Base-by-base conservation (phyloP, 2,797 vertebrate species). In the Danio albolineatus region DNA sequence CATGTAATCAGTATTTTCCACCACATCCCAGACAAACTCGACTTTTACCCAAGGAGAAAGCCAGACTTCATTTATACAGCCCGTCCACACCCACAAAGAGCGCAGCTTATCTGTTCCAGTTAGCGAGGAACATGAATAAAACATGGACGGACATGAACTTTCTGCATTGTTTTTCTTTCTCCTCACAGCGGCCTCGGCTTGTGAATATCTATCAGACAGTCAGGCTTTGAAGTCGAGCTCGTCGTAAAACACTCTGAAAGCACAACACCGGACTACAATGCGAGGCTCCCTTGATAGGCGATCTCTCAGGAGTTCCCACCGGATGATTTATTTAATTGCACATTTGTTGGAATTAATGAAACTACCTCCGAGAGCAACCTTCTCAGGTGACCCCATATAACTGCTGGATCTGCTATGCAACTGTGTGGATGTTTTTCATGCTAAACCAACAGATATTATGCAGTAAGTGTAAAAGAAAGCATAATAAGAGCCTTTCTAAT, bases 181-280 rank as follows among this genome's bases (percentile, higher is more conserved):
- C 73, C 78, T 56, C 65, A 73, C 64, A 46, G 78, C 80, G 60
- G 73, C 81, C 83, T 80, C 83, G 86, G 65, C 84, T 86, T 87
- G 54, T 82, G 89, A 92, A 93, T 91, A 90, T 87, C 89, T 90
- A 91, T 91, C 89, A 90, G 81, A 86, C 84, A 86, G 83, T 56
- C 39, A 19, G 67, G 86, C 71, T 85, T 91, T 92, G 89, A 93
- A 89, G 89, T 81, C 41, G 38, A 82, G 85, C 60, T 82, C 67
- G 78, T 83, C 83, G 57, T 69, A 60, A 83, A 81, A 76, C 82
- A 86, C 83, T 89, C 82, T 90, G 79, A 87, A 90, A 89, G 82
- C 85, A 87, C 83, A 65, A 83, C 56, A 70, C 82, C 84, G 76
- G 82, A 85, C 84, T 78, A 69, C 60, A 78, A 82, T 82, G 77